Base-by-base conservation (phyloP, 2,888 invertebrate species). In the Xestobium rufovillosum region DNA sequence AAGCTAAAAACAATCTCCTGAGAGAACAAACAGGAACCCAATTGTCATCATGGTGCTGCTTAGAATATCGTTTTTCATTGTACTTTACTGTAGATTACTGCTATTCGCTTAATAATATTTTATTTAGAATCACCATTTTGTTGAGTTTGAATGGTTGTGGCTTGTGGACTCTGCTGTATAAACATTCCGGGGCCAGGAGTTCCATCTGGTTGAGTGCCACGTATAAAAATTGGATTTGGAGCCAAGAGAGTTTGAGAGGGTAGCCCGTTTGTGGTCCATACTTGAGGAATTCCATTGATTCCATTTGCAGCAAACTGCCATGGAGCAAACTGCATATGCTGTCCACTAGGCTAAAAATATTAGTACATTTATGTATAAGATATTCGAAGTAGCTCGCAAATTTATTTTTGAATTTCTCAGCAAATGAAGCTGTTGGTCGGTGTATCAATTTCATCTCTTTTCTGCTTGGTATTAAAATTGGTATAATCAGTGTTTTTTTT, bases 191-290 rank as follows among this genome's bases (percentile, higher is more conserved):
- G 67, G 10, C 78, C 75, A 1, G 72, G 68, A 1, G 72, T 69
- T 4, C 73, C 75, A 57, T 88, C 88, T 2, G 80, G 78, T 57
- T 86, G 88, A 1, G 82, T 73, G 12, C 86, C 84, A 26, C 89
- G 68, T 47, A 90, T 88, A 61, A 84, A 83, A 53, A 89, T 87
- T 4, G 83, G 84, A 67, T 86, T 87, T 10, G 80, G 83, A 0
- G 82, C 75, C 1, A 84, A 68, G 3, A 85, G 64, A 1, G 82
- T 71, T 19, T 78, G 74, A 1, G 82, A 79, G 50, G 78, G 85
- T 14, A 84, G 59, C 0, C 82, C 80, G 9, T 79, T 78, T 0
- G 70, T 65, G 0, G 85, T 71, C 86, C 87, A 88, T 38, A 84
- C 79, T 60, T 78, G 80, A 2, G 83, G 83, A 43, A 83, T 63